Evolutionary conservation across 35 echinoderm and acorn worm species (phyloP).

Genomic region (Anneissia japonica): DNA sequence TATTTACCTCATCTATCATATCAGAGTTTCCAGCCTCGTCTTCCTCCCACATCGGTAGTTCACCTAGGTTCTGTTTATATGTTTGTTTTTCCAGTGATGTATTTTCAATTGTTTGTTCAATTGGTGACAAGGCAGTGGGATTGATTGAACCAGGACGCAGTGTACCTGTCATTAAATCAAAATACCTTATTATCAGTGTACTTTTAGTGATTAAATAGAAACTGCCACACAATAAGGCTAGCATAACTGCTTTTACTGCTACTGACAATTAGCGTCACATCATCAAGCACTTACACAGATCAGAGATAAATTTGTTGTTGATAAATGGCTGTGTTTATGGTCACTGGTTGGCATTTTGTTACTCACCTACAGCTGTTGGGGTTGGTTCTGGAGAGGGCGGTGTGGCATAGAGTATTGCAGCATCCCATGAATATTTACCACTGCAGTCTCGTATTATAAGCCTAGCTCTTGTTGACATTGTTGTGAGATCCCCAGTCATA

Average conservation of each 20-base stretch:
- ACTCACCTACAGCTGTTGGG: not conserved
- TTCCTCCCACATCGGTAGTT: slow-evolving; percentile 77
- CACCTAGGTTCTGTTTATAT: not conserved
- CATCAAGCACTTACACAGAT: too few relatives aligned
- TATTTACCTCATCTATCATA: slow-evolving; percentile 79
- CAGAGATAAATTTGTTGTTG: too few relatives aligned
- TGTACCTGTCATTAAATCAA: not conserved
- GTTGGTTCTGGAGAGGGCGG: not conserved
- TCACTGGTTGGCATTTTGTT: not conserved
- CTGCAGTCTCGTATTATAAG: slow-evolving; percentile 59
- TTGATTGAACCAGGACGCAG: not conserved
- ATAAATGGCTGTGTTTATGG: too few relatives aligned
- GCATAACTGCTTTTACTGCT: too few relatives aligned
- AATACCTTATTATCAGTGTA: too few relatives aligned
- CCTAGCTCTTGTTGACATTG: slow-evolving; percentile 23
- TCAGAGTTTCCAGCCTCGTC: slow-evolving; percentile 45
- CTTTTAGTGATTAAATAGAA: too few relatives aligned
- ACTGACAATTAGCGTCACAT: too few relatives aligned
- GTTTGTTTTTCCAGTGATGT: not conserved
- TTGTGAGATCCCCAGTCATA: not conserved
- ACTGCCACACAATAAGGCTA: too few relatives aligned
- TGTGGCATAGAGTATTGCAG: slow-evolving; percentile 74
- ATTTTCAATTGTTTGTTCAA: not conserved
- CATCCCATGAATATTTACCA: slow-evolving; percentile 93
- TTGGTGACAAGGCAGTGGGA: not conserved